Base-by-base conservation (phyloP, 1,140 invertebrate species). In the Orchestia grillus region DNA sequence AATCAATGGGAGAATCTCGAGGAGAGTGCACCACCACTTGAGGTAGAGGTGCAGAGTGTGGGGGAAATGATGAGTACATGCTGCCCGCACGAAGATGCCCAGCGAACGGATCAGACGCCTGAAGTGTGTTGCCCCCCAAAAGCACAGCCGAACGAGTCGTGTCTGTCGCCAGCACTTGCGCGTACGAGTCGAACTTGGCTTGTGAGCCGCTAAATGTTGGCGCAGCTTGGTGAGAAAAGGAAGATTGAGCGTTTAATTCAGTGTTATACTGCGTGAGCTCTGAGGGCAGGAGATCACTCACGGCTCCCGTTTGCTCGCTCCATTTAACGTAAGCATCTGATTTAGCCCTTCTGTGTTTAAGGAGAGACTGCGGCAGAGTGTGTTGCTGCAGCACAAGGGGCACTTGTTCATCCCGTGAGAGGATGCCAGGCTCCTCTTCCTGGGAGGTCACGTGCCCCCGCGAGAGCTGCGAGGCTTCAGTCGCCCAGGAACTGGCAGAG, bases 21-120 rank as follows among this genome's bases (percentile, higher is more conserved):
- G 92, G 92, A 44, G 92, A 94, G 44, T 94, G 92, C 11, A 94
- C 44, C 92, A 94, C 92, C 11, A 94, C 92, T 94, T 94, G 43
- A 45, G 92, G 92, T 45, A 94, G 44, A 47, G 44, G 44, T 41
- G 88, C 41, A 15, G 44, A 28, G 6, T 94, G 92, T 44, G 92
- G 44, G 8, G 43, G 92, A 40, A 45, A 94, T 0, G 92, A 94
- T 19, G 92, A 42, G 15, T n/a, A 45, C 43, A 94, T 94, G 36
- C 36, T 40, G 0, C 8, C 44, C 3, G 3, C 43, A 19, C n/a
- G 4, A 15, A 44, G n/a, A 41, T 15, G 41, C n/a, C 88, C 88
- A 90, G 88, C 11, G 15, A 90, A 77, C 36, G 62, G 62, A 77
- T 77, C 62, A 19, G 28, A 23, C 62, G 28, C 28, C 36, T 77